A percentile compares a stretch with the other conserved stretches of the same genome.
Evolutionary conservation across 2,888 invertebrate species (phyloP).

Genomic region (Synergus gifuensis): DNA sequence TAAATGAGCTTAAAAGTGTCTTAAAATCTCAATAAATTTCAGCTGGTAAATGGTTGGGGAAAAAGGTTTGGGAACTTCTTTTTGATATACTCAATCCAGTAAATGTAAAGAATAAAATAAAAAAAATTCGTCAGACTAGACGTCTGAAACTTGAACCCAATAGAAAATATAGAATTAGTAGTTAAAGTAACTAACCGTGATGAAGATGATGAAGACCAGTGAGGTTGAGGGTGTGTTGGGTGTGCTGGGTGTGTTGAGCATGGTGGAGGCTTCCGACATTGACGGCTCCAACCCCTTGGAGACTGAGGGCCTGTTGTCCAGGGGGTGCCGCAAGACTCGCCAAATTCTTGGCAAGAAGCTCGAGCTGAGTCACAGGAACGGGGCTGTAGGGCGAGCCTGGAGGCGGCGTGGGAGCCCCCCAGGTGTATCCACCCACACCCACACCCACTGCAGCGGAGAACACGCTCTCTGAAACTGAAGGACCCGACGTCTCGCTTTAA

Average conservation of each 20-base stretch:
- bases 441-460: slow-evolving; percentile 81
- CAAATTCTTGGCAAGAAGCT: slow-evolving; percentile 80
- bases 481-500: slow-evolving; percentile 42
- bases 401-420: slow-evolving; percentile 84
- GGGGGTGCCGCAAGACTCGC: slow-evolving; percentile 71
- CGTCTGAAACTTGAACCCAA: too few relatives aligned
- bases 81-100: too few relatives aligned
- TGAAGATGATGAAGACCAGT: slow-evolving; percentile 73
- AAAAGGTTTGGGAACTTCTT: too few relatives aligned
- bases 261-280: slow-evolving; percentile 74
- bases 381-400: slow-evolving; percentile 84
- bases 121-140: too few relatives aligned
- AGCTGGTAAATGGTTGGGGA: too few relatives aligned
- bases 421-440: slow-evolving; percentile 79
- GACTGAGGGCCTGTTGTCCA: slow-evolving; percentile 71
- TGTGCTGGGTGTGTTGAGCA: slow-evolving; percentile 68
- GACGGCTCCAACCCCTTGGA: slow-evolving; percentile 72
- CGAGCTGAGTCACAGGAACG: slow-evolving; percentile 84
- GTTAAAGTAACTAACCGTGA: slow-evolving; percentile 68
- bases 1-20: too few relatives aligned
- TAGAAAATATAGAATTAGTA: not conserved
- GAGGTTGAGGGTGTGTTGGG: slow-evolving; percentile 72
- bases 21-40: too few relatives aligned
- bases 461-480: slow-evolving; percentile 83
- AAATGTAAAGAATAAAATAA: too few relatives aligned